Evolutionary conservation across 2,113 vertebrate genomes (phyloP).

Genomic region (Chelonoidis abingdonii): DNA sequence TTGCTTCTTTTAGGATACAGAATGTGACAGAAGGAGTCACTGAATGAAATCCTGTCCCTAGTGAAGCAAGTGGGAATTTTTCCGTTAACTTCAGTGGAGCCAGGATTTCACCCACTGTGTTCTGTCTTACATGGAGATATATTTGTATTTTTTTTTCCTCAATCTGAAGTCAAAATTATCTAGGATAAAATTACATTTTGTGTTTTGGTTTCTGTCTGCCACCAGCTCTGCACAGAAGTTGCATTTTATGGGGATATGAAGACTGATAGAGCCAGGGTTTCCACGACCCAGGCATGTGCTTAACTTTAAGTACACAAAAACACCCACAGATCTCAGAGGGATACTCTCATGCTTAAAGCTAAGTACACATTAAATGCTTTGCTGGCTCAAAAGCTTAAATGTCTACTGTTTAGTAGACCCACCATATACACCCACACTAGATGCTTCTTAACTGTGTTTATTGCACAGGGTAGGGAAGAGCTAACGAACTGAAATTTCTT

Average conservation of each 20-base stretch:
- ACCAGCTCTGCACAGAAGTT: background rate
- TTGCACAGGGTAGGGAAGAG: background rate
- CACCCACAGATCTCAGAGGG: background rate
- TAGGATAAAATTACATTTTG: background rate
- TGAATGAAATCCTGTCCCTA: background rate
- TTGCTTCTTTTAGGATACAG: background rate
- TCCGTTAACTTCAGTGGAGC: rapidly evolving
- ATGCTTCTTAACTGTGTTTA: background rate
- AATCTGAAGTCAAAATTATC: background rate
- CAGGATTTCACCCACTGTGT: background rate
- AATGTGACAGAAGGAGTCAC: background rate
- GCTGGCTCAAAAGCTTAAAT: background rate
- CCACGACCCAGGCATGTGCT: rapidly evolving
- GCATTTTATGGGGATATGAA: background rate
- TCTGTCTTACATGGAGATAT: rapidly evolving
- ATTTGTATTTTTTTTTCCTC: background rate
- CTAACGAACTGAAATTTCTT: background rate
- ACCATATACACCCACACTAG: background rate
- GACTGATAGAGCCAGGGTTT: background rate
- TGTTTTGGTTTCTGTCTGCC: background rate
- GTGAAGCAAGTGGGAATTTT: background rate
- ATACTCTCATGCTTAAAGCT: background rate
- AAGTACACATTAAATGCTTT: background rate
- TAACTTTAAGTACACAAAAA: background rate
- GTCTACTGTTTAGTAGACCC: background rate